Evolutionary conservation across 2,888 invertebrate genomes (phyloP), one percentile per base, ranked within the genome.

Genomic region (Camptogramma bilineatum): DNA sequence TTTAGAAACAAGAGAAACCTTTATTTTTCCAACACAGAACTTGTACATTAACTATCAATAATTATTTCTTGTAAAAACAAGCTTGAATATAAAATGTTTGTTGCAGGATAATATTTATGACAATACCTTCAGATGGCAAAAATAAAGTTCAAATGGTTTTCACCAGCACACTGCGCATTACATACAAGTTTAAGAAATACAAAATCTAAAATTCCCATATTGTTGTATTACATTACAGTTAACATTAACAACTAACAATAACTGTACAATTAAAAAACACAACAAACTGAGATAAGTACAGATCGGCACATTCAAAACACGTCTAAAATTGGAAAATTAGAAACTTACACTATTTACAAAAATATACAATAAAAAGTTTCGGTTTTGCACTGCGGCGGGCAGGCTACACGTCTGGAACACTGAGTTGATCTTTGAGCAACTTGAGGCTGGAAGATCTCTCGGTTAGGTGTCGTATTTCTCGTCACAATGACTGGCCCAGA

Each of bases 401-500:
- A 42, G 55, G 53, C 52, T 57, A 62, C 61, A 50, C 64, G 69
- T 64, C 73, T 81, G 81, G 81, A 84, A 81, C 80, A 83, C 77
- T 81, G 75, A 66, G 73, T 82, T 79, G 80, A 82, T 85, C 77
- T 81, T 86, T 88, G 87, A 88, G 88, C 89, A 87, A 82, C 74
- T 77, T 72, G 70, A 78, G 78, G 81, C 78, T 79, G 80, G 82
- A 84, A 84, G 82, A 69, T 69, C 54, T 65, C 39, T 42, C 59
- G 69, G 71, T 74, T 91, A 92, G 61, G 90, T 94, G 68, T 94
- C 94, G 76, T 94, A 95, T 63, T 94, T 94, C 68, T 95, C 94
- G 73, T 97, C 97, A 86, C 97, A 97, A 80, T 96, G 96, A 73
- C 94, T 94, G 69, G 95, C 95, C 98, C 98, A 98, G 84, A 99